phyloP scores from a whole-genome alignment of 2,888 invertebrate species.

The Clivina fossor region DNA sequence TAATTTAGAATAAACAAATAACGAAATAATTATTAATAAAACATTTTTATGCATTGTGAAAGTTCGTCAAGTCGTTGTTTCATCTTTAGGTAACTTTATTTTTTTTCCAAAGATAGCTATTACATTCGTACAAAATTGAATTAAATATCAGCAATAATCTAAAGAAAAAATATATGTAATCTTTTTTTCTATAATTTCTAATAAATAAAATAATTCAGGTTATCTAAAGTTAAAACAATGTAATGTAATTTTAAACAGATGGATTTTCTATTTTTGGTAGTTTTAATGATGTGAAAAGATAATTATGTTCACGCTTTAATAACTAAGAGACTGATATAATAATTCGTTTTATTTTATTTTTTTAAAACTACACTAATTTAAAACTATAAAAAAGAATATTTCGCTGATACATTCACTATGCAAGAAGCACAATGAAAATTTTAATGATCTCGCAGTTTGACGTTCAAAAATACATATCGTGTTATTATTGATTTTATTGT shows the following conservation, averaged over 20 bases:
- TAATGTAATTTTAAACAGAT: not conserved
- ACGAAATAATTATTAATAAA: no score
- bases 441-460: no score
- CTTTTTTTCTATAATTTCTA: not conserved
- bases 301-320: no score
- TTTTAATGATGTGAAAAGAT: no score
- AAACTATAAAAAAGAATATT: no score
- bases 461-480: no score
- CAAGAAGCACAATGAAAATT: no score
- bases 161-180: not conserved
- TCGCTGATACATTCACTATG: no score
- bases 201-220: not conserved
- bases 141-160: not conserved
- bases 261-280: not conserved
- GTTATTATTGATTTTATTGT: not conserved
- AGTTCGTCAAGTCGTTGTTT: constrained; percentile 2
- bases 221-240: not conserved
- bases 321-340: no score
- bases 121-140: not conserved
- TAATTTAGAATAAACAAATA: constrained; percentile 13
- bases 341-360: no score
- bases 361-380: no score
- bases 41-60: no score
- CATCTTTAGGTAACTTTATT: constrained; percentile 13
- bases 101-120: constrained; percentile 12